Percentiles rank a stretch among this genome's conserved stretches.
phyloP scores from a whole-genome alignment of 2,888 invertebrate genomes.

The Harpalus rubripes region DNA sequence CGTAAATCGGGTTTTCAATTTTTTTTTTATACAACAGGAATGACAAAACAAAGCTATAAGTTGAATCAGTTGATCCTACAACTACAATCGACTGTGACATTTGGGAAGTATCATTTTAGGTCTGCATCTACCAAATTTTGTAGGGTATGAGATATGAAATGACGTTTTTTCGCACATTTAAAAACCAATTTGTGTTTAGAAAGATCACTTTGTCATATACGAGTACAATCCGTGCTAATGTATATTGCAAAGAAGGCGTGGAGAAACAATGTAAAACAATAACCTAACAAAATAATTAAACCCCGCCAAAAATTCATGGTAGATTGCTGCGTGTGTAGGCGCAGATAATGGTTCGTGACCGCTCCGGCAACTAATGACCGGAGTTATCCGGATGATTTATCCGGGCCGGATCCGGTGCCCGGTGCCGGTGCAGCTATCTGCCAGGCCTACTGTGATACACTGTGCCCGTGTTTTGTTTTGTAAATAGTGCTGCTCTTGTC shows the following conservation, averaged over 20 bases:
- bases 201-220: no score
- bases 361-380: conserved; percentile 77
- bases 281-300: conserved; percentile 6
- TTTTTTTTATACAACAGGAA: no score
- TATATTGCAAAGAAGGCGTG: background rate
- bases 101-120: no score
- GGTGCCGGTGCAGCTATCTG: conserved; percentile 45
- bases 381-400: conserved; percentile 77
- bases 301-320: background rate
- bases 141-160: no score
- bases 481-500: conserved; percentile 51
- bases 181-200: no score
- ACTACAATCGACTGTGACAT: no score
- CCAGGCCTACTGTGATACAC: conserved; percentile 15
- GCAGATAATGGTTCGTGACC: conserved; percentile 58
- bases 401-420: conserved; percentile 70
- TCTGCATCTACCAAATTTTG: no score
- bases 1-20: no score
- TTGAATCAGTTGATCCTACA: no score
- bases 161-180: no score
- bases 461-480: conserved; percentile 51
- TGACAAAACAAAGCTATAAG: no score
- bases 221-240: background rate
- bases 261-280: background rate
- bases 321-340: background rate